Evolutionary conservation across 2,113 vertebrate genomes (phyloP), one percentile per base, ranked within the genome.

Genomic region (Pterocles orientalis): DNA sequence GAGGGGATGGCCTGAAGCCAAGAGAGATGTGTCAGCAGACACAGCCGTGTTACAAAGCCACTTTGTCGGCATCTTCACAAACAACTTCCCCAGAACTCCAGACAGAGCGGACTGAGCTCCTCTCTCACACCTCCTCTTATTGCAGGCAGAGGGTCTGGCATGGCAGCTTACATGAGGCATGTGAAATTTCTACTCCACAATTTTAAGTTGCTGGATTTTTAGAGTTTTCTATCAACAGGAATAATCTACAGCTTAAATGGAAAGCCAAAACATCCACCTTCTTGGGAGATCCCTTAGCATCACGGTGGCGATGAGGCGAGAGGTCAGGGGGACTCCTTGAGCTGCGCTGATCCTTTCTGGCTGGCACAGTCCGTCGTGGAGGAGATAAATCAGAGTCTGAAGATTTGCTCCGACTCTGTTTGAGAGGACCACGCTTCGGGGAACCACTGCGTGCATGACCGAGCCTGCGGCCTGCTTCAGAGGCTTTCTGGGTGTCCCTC

Each of bases 91-190:
- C 54, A 43, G n/a, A 16, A 6, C 79, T 34, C 39, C 41, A 29
- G 20, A 20, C 7, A 13, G 33, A 23, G n/a, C 0, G 18, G 10
- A 3, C 18, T 4, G 20, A 57, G 50, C 33, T 41, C 28, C 61
- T 15, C 41, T 18, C n/a, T 33, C 28, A 5, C 1, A 5, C 29
- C 34, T 16, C 33, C 4, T 14, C 65, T 11, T 10, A 28, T 0
- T 3, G 29, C 28, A 10, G 24, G 73, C 15, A 28, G 47, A 50
- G 48, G 62, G 28, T 4, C 33, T 33, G 57, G n/a, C 61, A 19
- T 1, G 0, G 54, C 41, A 11, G 34, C 19, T 1, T 1, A 2
- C 31, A 7, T 0, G 33, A n/a, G 3, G 9, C 1, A 3, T 0
- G 3, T 1, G 4, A 16, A 24, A 24, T 33, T 20, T 18, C n/a